These are phyloP conservation scores for Zhengitettix transpicula DNA, from an alignment of 2,888 invertebrate species.

Conservation along the genomic window DNA sequence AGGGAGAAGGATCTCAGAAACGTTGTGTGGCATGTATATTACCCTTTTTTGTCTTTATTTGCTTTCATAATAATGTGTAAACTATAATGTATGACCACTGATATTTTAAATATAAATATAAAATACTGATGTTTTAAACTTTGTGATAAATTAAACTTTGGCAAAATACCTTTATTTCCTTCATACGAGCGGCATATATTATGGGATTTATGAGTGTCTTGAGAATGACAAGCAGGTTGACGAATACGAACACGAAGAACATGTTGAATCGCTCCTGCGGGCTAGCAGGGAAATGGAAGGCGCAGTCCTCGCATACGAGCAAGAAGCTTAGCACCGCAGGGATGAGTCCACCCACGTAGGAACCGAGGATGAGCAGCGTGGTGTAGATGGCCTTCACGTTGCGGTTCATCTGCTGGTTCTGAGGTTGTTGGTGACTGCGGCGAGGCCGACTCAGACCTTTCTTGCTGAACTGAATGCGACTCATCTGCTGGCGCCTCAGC, in stretches of 20 bases:
- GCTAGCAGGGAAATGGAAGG: conserved; percentile 16
- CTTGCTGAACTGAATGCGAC: conserved; percentile 26
- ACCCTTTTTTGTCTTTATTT: too few species aligned
- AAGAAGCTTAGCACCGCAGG: conserved; percentile 39
- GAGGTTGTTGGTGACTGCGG: background rate
- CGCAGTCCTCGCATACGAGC: conserved; percentile 35
- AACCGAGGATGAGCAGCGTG: conserved; percentile 42
- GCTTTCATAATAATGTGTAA: too few species aligned
- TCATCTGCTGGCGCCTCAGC: conserved; percentile 34
- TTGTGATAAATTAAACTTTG: too few species aligned
- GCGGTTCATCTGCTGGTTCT: conserved; percentile 3
- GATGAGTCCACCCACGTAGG: conserved; percentile 39
- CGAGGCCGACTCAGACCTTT: background rate
- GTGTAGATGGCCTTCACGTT: conserved; percentile 37
- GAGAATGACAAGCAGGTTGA: conserved; percentile 38
- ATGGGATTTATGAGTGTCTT: conserved; percentile 47
- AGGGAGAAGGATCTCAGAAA: too few species aligned
- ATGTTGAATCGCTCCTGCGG: conserved; percentile 9
- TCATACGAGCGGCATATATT: conserved; percentile 47
- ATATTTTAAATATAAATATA: too few species aligned
- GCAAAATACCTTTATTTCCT: conserved; percentile 45
- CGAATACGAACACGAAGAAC: conserved; percentile 21
- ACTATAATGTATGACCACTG: too few species aligned
- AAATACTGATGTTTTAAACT: too few species aligned
- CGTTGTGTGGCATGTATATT: too few species aligned